phyloP scores from a whole-genome alignment of 1,140 invertebrate species.

The Bilobella aurantiaca region DNA sequence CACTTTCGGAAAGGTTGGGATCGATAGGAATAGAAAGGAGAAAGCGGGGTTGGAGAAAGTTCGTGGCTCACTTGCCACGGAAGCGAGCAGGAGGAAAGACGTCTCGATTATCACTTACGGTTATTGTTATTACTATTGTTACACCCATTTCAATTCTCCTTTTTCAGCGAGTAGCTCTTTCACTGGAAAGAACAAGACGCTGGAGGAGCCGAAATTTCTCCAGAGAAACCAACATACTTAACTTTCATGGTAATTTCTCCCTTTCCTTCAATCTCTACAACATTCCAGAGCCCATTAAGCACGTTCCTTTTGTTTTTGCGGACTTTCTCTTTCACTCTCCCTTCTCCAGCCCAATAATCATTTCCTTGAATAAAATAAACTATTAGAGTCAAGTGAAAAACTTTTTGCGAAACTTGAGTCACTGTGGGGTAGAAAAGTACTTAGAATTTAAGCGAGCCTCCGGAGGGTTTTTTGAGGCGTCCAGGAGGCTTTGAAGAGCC shows the following conservation, averaged over 20 bases:
- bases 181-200: too few species aligned
- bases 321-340: background rate
- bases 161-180: background rate
- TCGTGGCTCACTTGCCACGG: background rate
- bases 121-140: conserved; percentile 4
- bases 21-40: background rate
- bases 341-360: background rate
- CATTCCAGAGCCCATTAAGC: background rate
- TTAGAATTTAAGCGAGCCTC: too few species aligned
- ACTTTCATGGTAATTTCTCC: background rate
- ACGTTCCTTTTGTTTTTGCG: background rate
- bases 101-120: background rate
- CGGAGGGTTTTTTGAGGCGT: too few species aligned
- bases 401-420: too few species aligned
- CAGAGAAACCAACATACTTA: background rate
- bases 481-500: too few species aligned
- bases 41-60: background rate
- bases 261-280: background rate
- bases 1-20: background rate
- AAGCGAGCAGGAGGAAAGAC: background rate
- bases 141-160: background rate
- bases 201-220: too few species aligned
- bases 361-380: too few species aligned
- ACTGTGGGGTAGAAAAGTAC: too few species aligned
- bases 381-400: too few species aligned